Evolutionary conservation across 2,888 invertebrate genomes (phyloP).

Genomic region (Hydrotaea cyrtoneurina): DNA sequence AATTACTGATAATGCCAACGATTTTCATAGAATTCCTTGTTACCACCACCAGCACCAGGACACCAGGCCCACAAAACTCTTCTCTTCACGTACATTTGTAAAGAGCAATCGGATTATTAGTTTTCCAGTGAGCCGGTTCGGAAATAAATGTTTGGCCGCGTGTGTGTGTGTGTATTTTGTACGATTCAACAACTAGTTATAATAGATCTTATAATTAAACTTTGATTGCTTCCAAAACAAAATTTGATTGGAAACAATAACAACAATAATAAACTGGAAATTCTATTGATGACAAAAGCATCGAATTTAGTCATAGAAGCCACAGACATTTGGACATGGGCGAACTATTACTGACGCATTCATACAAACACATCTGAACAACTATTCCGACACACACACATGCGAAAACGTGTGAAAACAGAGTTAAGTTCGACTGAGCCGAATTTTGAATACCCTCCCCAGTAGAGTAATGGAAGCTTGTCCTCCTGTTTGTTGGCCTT

Average conservation of each 20-base stretch:
- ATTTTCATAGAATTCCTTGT: too few relatives aligned
- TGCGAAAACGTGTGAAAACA: neutral
- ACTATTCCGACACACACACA: neutral
- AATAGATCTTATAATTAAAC: constrained; percentile 65
- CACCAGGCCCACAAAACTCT: too few relatives aligned
- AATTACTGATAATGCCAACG: too few relatives aligned
- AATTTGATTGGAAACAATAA: constrained; percentile 65
- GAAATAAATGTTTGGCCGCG: neutral
- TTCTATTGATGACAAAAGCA: constrained; percentile 57
- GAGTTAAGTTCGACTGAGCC: too few relatives aligned
- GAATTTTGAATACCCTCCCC: too few relatives aligned
- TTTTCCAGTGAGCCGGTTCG: neutral
- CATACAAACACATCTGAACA: too few relatives aligned
- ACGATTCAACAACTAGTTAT: constrained; percentile 44
- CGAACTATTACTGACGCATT: too few relatives aligned
- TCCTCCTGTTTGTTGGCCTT: too few relatives aligned
- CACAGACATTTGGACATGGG: too few relatives aligned
- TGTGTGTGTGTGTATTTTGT: neutral
- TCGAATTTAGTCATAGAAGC: neutral
- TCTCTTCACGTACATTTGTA: too few relatives aligned
- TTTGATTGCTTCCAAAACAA: constrained; percentile 64
- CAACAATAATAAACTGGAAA: constrained; percentile 62
- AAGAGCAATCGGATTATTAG: neutral
- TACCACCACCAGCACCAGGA: too few relatives aligned
- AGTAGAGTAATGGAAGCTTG: too few relatives aligned